A percentile compares a stretch with the other conserved stretches of the same genome.
Evolutionary conservation across 2,797 vertebrate genomes (phyloP).

Genomic region (Eospalax fontanierii): DNA sequence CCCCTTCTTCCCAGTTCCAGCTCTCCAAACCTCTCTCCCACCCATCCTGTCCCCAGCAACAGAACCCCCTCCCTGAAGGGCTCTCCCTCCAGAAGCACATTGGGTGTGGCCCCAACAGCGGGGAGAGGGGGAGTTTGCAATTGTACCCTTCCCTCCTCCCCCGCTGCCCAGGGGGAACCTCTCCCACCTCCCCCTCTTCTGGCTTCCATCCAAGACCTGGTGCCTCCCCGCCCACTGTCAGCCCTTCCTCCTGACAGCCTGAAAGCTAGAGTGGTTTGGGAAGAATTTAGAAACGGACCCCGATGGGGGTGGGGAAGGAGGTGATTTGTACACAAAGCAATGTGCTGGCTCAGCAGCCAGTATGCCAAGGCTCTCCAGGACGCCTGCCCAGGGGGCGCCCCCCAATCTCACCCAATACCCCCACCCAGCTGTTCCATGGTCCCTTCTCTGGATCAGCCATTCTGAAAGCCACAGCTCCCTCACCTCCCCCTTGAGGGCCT

Average conservation of each 20-base stretch:
- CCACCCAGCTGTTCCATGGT: slow-evolving; percentile 18
- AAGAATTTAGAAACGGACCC: slow-evolving; percentile 72
- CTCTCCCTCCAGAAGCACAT: slow-evolving; percentile 42
- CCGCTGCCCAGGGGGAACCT: not conserved
- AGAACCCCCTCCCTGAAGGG: not conserved
- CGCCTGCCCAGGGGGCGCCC: slow-evolving; percentile 67
- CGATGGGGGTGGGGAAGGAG: slow-evolving; percentile 71
- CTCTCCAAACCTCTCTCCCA: slow-evolving; percentile 13
- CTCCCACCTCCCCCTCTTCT: slow-evolving; percentile 30
- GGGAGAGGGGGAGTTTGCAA: not conserved
- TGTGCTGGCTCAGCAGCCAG: slow-evolving; percentile 81
- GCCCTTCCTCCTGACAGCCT: slow-evolving; percentile 33
- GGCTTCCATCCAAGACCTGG: slow-evolving; percentile 33
- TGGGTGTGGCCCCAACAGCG: slow-evolving; percentile 36
- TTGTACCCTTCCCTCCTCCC: not conserved
- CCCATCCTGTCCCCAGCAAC: not conserved
- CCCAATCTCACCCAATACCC: slow-evolving; percentile 48
- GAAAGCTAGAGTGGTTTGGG: slow-evolving; percentile 60
- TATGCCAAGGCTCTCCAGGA: slow-evolving; percentile 72
- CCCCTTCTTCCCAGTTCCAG: slow-evolving; percentile 5
- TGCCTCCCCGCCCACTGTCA: slow-evolving; percentile 35
- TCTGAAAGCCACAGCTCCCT: not conserved
- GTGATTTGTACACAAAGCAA: slow-evolving; percentile 81
- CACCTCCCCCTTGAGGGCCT: not conserved
- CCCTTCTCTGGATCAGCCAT: slow-evolving; percentile 23